These are phyloP conservation scores for Chiroxiphia lanceolata DNA, from an alignment of 2,797 vertebrate species.

Conservation along the genomic window DNA sequence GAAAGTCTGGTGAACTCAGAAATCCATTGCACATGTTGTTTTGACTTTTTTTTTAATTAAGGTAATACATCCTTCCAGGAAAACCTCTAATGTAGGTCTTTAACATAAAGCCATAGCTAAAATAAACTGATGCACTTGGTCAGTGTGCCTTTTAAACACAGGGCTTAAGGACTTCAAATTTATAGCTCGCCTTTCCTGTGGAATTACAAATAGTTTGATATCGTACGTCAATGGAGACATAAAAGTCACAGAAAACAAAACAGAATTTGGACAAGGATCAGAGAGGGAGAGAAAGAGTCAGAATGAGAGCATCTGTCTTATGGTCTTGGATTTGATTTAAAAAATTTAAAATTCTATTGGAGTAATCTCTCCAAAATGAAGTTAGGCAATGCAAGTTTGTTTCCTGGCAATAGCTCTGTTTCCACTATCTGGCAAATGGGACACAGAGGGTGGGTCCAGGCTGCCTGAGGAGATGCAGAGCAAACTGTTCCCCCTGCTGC, in stretches of 20 bases:
- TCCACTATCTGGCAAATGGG: neutral
- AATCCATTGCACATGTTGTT: neutral
- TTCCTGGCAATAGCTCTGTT: neutral
- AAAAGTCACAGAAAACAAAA: slow-evolving; percentile 25
- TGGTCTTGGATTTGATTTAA: neutral
- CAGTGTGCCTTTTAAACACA: neutral
- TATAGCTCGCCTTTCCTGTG: neutral
- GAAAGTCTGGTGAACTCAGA: neutral
- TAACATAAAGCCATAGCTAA: neutral
- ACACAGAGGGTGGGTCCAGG: neutral
- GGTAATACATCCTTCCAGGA: neutral
- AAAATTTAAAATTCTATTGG: neutral
- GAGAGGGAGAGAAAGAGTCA: neutral
- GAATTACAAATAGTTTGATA: neutral
- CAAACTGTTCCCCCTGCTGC: neutral
- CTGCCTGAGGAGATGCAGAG: neutral
- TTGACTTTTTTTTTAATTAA: neutral
- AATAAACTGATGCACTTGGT: neutral
- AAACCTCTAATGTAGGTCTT: neutral
- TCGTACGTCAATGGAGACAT: neutral
- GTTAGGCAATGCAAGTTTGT: neutral
- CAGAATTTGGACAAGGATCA: slow-evolving; percentile 19
- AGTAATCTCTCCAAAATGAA: neutral
- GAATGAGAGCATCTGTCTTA: neutral
- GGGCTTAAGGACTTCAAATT: neutral